A percentile compares a stretch with the other conserved stretches of the same genome.
phyloP scores from a whole-genome alignment of 2,797 vertebrate species.

The Hoplostethus mediterraneus region DNA sequence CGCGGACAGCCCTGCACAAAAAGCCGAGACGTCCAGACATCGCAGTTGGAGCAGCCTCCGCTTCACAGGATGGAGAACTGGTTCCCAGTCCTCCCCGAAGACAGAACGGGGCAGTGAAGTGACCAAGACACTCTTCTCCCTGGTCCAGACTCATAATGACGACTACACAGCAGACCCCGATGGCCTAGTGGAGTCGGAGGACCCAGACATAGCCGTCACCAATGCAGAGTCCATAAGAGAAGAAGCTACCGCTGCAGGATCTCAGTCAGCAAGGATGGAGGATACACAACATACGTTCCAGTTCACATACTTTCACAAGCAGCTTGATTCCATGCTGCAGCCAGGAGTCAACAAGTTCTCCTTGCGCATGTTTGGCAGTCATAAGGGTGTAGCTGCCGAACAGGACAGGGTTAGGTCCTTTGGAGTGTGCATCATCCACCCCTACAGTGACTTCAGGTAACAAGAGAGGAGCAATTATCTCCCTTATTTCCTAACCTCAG shows the following conservation, averaged over 20 bases:
- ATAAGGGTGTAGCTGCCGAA: slow-evolving; percentile 94
- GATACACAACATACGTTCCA: slow-evolving; percentile 54
- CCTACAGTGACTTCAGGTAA: slow-evolving; percentile 98
- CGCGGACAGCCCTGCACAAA: slow-evolving; percentile 59
- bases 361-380: slow-evolving; percentile 95
- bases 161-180: slow-evolving; percentile 77
- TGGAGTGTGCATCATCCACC: slow-evolving; percentile 95
- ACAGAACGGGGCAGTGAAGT: slow-evolving; percentile 66
- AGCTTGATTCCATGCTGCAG: slow-evolving; percentile 90
- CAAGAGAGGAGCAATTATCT: background rate
- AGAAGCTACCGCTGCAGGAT: background rate
- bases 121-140: slow-evolving; percentile 73
- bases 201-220: slow-evolving; percentile 35
- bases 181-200: slow-evolving; percentile 61
- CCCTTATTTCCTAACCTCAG: background rate
- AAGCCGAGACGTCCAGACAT: slow-evolving; percentile 57
- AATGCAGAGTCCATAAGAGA: slow-evolving; percentile 12
- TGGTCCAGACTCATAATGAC: slow-evolving; percentile 79
- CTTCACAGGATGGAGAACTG: slow-evolving; percentile 77
- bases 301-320: slow-evolving; percentile 85
- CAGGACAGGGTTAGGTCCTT: slow-evolving; percentile 93
- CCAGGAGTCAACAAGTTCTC: slow-evolving; percentile 98
- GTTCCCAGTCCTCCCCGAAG: slow-evolving; percentile 67
- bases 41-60: slow-evolving; percentile 76
- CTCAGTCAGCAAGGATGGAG: slow-evolving; percentile 36